Base-by-base conservation (phyloP, 1,140 invertebrate genomes). In the Ceratitis capitata region DNA sequence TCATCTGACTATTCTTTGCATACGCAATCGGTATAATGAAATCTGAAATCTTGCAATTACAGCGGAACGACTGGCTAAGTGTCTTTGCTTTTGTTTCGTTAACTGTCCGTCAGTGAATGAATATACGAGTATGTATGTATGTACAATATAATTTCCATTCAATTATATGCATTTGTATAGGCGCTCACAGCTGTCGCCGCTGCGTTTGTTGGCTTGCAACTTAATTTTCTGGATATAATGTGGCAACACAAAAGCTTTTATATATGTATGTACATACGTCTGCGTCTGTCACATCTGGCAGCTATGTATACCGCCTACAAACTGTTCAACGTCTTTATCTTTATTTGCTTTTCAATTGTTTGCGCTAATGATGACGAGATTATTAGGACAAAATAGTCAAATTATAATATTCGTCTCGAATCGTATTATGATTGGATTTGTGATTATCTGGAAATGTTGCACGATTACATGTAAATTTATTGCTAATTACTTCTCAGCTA, bases 41-140 rank as follows among this genome's bases (percentile, higher is more conserved):
- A 69, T 69, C 61, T 69, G 32, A 35, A 69, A 69, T 69, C 61
- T 69, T 5, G 61, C 32, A 69, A 69, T 32, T 69, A 69, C 61
- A 32, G 29, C 61, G 29, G 12, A 7, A 35, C n/a, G 39, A 35
- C 32, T 39, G 61, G 16, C 32, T 32, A 14, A 69, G 32, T 7
- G 29, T 61, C 23, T n/a, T 56, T 23, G 51, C 51, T n/a, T 56
- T 23, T 23, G 51, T 9, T 56, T 56, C n/a, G 7, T n/a, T 56
- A 56, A 56, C 9, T 56, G 23, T n/a, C 23, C 10, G 23, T 56
- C 19, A 5, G 19, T 19, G 16, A 14, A 32, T 39, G 58, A 16
- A 16, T 61, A 10, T 64, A 10, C 39, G 35, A 1, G 61, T 19
- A 35, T 69, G 61, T 39, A 5, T 56, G 1, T 19, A n/a, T n/a